phyloP scores from a whole-genome alignment of 2,888 invertebrate genomes.

The Eueremaeus valkanovi region DNA sequence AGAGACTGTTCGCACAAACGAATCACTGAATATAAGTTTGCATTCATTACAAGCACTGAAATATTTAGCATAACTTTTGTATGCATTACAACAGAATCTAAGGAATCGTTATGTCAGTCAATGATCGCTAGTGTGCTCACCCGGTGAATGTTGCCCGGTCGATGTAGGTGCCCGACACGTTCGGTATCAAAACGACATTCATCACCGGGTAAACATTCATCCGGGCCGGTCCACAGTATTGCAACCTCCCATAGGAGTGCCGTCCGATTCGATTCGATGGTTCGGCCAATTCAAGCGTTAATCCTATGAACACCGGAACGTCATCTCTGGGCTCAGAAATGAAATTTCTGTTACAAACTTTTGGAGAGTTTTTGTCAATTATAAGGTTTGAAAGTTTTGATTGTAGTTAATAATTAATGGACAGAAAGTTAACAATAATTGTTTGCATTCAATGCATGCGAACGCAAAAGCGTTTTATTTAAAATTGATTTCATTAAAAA shows the following conservation, averaged over 20 bases:
- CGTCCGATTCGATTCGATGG: background rate
- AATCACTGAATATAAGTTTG: too few species aligned
- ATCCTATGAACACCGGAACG: background rate
- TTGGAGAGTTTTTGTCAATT: too few species aligned
- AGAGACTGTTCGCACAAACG: too few species aligned
- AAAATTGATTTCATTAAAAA: background rate
- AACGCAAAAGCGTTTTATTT: background rate
- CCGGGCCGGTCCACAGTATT: constrained; percentile 15
- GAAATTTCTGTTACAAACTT: too few species aligned
- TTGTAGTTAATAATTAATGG: too few species aligned
- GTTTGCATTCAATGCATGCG: background rate
- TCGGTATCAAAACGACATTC: background rate
- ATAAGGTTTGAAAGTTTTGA: too few species aligned
- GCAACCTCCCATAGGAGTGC: background rate
- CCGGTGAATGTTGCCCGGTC: constrained; percentile 39
- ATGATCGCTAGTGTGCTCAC: constrained; percentile 1
- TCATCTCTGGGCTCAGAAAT: constrained; percentile 30
- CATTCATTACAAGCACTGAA: too few species aligned
- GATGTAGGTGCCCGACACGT: background rate
- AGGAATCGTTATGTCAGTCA: background rate
- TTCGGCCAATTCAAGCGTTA: background rate
- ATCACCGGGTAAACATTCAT: constrained; percentile 42
- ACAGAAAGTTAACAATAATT: too few species aligned
- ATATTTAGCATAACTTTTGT: too few species aligned
- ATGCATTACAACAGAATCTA: background rate